Base-by-base conservation (phyloP, 2,113 vertebrate genomes). In the Aptenodytes forsteri region DNA sequence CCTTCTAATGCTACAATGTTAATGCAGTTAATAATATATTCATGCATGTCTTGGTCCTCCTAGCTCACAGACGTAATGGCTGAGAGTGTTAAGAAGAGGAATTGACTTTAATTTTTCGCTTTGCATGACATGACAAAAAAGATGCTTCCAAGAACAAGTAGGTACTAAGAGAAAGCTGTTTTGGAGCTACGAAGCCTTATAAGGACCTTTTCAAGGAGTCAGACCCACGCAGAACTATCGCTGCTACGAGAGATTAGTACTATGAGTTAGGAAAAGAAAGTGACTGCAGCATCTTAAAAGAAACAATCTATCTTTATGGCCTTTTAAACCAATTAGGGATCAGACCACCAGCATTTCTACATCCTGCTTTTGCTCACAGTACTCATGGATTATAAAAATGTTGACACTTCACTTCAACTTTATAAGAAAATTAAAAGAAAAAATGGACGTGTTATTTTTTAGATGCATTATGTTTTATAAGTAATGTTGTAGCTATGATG, bases 261-360 rank as follows among this genome's bases (percentile, higher is more conserved):
- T 17, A 16, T 16, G 17, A 84, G 21, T 47, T 49, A 78, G 59
- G 38, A 93, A 85, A 94, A 86, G 76, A 70, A 96, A 87, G 81
- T 56, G 22, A 58, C 81, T 83, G 66, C 19, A 20, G 25, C 5
- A 13, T 54, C 77, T 92, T 84, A 87, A 89, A 89, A 93, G 69
- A 91, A 95, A 78, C 49, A 77, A 30, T 58, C 71, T 80, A 6
- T 90, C 70, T 95, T 90, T 93, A 79, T 65, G 91, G 56, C 47
- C 73, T 78, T 87, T 93, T 50, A 87, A 93, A 94, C 54, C 56
- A 95, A 49, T 84, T 71, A 91, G 44, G 15, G 34, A 40, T 66
- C 61, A 76, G 86, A 96, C 77, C 90, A 92, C 90, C 77, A 93
- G 65, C 86, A 82, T 78, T 94, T 92, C 72, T 67, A 66, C 79